Evolutionary conservation across 2,113 vertebrate species (phyloP).

Genomic region (Cottus gobio): DNA sequence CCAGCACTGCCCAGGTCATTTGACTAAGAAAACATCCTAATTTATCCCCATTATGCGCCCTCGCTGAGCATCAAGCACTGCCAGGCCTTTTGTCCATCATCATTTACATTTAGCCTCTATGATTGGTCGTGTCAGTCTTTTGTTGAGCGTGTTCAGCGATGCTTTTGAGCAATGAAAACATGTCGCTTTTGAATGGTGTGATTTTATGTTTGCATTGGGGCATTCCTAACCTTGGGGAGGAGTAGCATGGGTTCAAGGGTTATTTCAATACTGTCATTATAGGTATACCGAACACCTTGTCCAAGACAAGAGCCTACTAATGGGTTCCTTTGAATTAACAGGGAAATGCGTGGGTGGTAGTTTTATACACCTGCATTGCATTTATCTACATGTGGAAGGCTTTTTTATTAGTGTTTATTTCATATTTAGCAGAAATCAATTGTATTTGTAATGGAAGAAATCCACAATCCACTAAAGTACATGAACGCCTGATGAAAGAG

Average conservation of each 20-base stretch:
- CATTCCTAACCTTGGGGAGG: conserved; percentile 52
- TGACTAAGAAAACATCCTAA: conserved; percentile 72
- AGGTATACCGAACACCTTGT: conserved; percentile 15
- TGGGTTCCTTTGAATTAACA: conserved; percentile 30
- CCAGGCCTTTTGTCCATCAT: conserved; percentile 63
- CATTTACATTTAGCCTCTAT: conserved; percentile 48
- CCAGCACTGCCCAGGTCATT: conserved; percentile 60
- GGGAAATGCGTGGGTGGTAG: conserved; percentile 19
- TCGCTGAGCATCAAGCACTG: conserved; percentile 40
- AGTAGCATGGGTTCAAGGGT: conserved; percentile 36
- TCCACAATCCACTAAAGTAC: conserved; percentile 14
- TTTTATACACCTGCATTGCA: conserved; percentile 8
- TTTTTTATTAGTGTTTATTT: conserved; percentile 29
- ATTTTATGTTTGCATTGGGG: conserved; percentile 59
- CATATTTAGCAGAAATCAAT: conserved; percentile 39
- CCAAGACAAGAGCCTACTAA: conserved; percentile 18
- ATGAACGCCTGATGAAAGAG: neutral
- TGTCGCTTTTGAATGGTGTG: conserved; percentile 40
- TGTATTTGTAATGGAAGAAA: conserved; percentile 7
- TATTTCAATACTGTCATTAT: conserved; percentile 53
- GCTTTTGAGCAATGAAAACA: conserved; percentile 51
- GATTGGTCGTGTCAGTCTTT: conserved; percentile 63
- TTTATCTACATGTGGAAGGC: neutral
- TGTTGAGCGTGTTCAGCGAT: neutral
- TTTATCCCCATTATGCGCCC: conserved; percentile 72